Evolutionary conservation across 2,797 vertebrate genomes (phyloP).

Genomic region (Pseudochirops corinnae): DNA sequence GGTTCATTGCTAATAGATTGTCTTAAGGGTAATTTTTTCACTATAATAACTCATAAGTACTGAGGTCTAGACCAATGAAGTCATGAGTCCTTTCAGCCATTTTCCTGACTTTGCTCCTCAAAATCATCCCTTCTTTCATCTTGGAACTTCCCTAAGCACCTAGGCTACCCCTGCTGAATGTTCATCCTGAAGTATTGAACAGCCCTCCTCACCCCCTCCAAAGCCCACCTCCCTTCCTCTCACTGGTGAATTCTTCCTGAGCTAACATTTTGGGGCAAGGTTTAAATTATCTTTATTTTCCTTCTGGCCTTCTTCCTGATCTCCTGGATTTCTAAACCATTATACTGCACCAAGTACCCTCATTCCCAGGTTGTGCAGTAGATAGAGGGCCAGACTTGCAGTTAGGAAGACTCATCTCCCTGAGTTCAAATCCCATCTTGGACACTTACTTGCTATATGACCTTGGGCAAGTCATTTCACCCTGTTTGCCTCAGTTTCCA

Average conservation of each 20-base stretch:
- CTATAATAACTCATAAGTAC: neutral
- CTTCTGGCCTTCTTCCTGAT: neutral
- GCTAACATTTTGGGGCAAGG: neutral
- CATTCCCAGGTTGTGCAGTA: neutral
- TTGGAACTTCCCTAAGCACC: neutral
- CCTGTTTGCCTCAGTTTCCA: neutral
- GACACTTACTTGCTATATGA: neutral
- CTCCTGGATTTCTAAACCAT: neutral
- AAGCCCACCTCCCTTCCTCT: neutral
- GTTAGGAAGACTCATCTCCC: neutral
- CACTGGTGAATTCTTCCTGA: too few species aligned
- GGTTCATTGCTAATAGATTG: neutral
- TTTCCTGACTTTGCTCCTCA: neutral
- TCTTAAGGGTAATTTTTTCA: too few species aligned
- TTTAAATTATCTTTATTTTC: neutral
- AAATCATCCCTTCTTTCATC: neutral
- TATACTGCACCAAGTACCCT: neutral
- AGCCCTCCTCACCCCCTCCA: neutral
- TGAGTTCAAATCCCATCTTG: neutral
- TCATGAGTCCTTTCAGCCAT: neutral
- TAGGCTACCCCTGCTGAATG: neutral
- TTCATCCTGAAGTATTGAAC: neutral
- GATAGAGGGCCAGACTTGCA: too few species aligned
- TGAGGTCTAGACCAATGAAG: neutral
- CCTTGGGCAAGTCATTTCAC: neutral